Evolutionary conservation across 1,140 invertebrate genomes (phyloP).

Genomic region (Drosophila sucinea): DNA sequence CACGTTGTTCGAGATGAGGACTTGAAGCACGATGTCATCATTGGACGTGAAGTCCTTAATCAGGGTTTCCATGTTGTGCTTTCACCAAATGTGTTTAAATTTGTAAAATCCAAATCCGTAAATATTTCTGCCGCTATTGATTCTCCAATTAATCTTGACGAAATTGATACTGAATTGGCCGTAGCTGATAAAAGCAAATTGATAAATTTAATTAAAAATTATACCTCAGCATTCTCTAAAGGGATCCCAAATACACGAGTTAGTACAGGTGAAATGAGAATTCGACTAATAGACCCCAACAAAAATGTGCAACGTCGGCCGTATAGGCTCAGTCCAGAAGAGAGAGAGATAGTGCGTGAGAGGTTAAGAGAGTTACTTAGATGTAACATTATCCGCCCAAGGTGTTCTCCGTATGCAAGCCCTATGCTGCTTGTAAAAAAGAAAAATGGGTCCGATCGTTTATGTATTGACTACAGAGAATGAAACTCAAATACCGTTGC

Average conservation of each 20-base stretch:
- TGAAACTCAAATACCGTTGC: constrained; percentile 2
- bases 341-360: constrained; percentile 6
- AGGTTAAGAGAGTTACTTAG: background rate
- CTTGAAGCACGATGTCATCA: no score
- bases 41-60: no score
- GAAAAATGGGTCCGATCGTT: background rate
- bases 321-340: constrained; percentile 11
- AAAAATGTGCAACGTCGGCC: constrained; percentile 2
- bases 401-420: background rate
- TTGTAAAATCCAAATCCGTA: no score
- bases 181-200: background rate
- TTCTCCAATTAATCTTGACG: background rate
- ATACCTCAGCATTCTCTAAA: no score
- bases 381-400: background rate
- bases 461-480: background rate
- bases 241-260: background rate
- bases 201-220: no score
- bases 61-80: no score
- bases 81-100: no score
- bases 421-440: constrained; percentile 3
- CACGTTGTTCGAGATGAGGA: no score
- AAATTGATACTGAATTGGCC: no score
- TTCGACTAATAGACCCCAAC: constrained; percentile 5
- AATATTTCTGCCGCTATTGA: background rate
- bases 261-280: background rate